Conservation (phyloP, 2,888 invertebrate species). For the Phalera bucephala region DNA sequence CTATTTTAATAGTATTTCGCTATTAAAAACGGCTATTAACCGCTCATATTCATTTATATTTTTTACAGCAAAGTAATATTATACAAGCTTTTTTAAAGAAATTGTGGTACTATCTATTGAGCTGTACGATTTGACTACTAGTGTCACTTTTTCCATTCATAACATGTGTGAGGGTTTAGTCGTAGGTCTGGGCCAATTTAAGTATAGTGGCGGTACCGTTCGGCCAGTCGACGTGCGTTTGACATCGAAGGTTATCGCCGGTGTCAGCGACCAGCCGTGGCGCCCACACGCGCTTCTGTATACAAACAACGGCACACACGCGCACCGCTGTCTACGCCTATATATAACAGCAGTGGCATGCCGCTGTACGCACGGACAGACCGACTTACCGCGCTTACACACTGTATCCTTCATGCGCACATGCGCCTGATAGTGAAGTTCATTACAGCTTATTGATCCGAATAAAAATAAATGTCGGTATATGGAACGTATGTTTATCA, state of each 20-base stretch:
- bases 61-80: too few species aligned
- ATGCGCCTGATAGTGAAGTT: conserved; percentile 58
- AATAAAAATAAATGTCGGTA: conserved; percentile 30
- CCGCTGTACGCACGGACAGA: conserved; percentile 25
- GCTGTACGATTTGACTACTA: too few species aligned
- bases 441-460: conserved; percentile 55
- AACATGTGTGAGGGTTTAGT: too few species aligned
- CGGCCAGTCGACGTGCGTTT: conserved; percentile 58
- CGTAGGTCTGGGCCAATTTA: conserved; percentile 19
- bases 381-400: conserved; percentile 36
- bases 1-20: too few species aligned
- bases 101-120: too few species aligned
- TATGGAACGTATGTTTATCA: conserved; percentile 27
- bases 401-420: conserved; percentile 49
- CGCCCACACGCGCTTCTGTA: conserved; percentile 74
- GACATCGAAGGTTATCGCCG: conserved; percentile 80
- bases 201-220: conserved; percentile 44
- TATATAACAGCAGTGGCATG: neutral
- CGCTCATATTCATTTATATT: too few species aligned
- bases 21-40: too few species aligned
- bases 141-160: too few species aligned
- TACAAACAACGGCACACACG: conserved; percentile 62
- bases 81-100: too few species aligned
- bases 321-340: conserved; percentile 22
- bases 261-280: conserved; percentile 77